phyloP scores from a whole-genome alignment of 2,888 invertebrate genomes.

The Hemaris fuciformis region DNA sequence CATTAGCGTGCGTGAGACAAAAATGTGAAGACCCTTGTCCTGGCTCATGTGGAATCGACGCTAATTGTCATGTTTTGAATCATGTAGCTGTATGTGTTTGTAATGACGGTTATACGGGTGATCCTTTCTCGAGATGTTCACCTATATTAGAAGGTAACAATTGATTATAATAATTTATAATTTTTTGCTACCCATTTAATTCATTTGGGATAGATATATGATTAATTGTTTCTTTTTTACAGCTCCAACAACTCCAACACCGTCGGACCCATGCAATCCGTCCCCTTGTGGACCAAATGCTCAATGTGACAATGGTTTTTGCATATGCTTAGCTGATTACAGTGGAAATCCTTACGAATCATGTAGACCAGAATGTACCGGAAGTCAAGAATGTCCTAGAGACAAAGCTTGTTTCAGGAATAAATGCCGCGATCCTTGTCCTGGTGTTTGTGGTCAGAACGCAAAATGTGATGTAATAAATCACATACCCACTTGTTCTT shows the following conservation, averaged over 20 bases:
- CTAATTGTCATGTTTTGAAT: slow-evolving; percentile 88
- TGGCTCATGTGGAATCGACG: slow-evolving; percentile 90
- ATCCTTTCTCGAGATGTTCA: slow-evolving; percentile 89
- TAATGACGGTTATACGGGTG: slow-evolving; percentile 88
- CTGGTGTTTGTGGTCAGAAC: slow-evolving; percentile 87
- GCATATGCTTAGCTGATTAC: slow-evolving; percentile 85
- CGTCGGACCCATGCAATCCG: slow-evolving; percentile 84
- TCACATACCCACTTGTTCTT: slow-evolving; percentile 87
- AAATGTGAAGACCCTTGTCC: slow-evolving; percentile 92
- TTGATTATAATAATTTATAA: background rate
- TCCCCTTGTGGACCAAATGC: slow-evolving; percentile 88
- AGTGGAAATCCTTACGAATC: slow-evolving; percentile 87
- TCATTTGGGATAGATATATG: slow-evolving; percentile 13
- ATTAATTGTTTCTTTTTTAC: slow-evolving; percentile 31
- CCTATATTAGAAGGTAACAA: slow-evolving; percentile 74
- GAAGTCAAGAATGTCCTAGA: slow-evolving; percentile 86
- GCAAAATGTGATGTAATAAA: slow-evolving; percentile 88
- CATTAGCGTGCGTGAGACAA: slow-evolving; percentile 88
- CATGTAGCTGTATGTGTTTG: slow-evolving; percentile 92
- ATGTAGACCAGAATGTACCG: slow-evolving; percentile 87
- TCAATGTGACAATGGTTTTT: slow-evolving; percentile 85
- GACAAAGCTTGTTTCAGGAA: slow-evolving; percentile 87
- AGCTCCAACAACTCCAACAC: slow-evolving; percentile 62
- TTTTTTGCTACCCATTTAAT: background rate
- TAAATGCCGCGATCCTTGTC: slow-evolving; percentile 88